These are phyloP conservation scores for Papio anubis DNA, from an alignment of 2,113 vertebrate genomes.

Conservation along the genomic window DNA sequence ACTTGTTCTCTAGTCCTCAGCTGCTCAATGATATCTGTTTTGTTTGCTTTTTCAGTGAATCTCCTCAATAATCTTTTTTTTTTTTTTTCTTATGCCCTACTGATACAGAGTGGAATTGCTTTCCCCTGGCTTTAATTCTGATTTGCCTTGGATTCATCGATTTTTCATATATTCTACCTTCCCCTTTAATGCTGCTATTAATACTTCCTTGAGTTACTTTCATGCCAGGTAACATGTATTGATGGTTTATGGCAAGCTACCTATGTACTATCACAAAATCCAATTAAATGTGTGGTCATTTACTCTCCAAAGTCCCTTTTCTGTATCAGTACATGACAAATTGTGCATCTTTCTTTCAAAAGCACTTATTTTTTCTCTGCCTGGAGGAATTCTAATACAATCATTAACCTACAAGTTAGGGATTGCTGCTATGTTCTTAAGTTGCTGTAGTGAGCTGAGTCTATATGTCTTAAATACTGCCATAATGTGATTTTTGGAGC, in stretches of 20 bases:
- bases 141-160: neutral
- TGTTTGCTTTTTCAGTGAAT: neutral
- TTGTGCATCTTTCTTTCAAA: neutral
- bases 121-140: neutral
- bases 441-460: neutral
- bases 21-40: neutral
- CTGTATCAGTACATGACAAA: neutral
- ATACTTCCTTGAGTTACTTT: neutral
- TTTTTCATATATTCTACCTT: neutral
- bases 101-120: neutral
- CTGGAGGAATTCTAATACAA: neutral
- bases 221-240: neutral
- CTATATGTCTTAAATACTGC: neutral
- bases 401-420: neutral
- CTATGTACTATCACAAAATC: neutral
- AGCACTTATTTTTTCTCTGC: neutral
- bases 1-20: neutral
- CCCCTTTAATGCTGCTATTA: neutral
- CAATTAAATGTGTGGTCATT: neutral
- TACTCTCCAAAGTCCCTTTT: neutral
- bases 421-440: neutral
- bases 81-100: neutral
- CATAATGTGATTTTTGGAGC: neutral
- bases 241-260: neutral
- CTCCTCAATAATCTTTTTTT: neutral